Evolutionary conservation across 1,140 invertebrate species (phyloP).

Genomic region (Ericerus pela): DNA sequence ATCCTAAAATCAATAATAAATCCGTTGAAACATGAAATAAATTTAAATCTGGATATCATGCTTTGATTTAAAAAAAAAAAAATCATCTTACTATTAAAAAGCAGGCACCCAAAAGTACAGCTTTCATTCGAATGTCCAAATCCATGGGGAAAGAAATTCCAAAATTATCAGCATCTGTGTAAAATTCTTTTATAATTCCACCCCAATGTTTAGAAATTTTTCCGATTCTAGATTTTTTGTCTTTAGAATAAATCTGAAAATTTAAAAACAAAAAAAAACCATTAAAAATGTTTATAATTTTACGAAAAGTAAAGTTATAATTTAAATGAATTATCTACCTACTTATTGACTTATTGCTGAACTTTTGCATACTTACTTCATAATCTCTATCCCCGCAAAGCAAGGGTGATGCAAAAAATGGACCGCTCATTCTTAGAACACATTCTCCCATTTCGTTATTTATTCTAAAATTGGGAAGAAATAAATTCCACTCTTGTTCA

Average conservation of each 20-base stretch:
- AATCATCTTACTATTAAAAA: slow-evolving; percentile 47
- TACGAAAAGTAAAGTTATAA: no score
- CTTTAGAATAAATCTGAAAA: slow-evolving; percentile 44
- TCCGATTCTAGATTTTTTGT: slow-evolving; percentile 48
- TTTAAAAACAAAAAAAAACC: no score
- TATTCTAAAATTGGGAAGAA: slow-evolving; percentile 57
- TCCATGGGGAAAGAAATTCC: slow-evolving; percentile 64
- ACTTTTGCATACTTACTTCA: no score
- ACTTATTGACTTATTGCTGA: no score
- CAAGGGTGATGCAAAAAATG: slow-evolving; percentile 59
- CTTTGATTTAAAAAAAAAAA: background rate
- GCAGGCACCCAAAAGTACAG: slow-evolving; percentile 55
- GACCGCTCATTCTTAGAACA: slow-evolving; percentile 68
- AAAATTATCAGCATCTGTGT: slow-evolving; percentile 63
- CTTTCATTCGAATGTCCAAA: slow-evolving; percentile 66
- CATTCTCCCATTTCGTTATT: slow-evolving; percentile 59
- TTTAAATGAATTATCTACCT: no score
- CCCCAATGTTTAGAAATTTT: slow-evolving; percentile 64
- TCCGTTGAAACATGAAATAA: no score
- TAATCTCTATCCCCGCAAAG: slow-evolving; percentile 68
- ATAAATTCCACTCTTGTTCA: slow-evolving; percentile 71
- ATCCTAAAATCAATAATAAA: no score
- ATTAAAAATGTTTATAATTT: no score
- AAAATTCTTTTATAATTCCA: slow-evolving; percentile 48
- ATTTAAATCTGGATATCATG: no score